phyloP scores from a whole-genome alignment of 1,140 invertebrate species.

The Tachypleus tridentatus region DNA sequence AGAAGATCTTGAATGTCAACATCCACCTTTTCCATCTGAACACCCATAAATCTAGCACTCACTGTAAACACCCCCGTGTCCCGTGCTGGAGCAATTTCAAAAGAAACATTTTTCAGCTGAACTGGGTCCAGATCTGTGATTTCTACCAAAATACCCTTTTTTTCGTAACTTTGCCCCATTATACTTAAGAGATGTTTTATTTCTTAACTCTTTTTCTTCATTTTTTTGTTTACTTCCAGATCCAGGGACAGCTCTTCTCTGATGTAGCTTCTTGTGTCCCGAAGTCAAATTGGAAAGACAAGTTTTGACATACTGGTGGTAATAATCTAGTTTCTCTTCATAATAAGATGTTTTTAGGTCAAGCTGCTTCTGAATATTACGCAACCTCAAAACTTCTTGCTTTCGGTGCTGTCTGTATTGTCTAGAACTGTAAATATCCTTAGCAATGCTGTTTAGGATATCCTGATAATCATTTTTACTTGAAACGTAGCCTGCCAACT shows the following conservation, averaged over 20 bases:
- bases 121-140: conserved; percentile 48
- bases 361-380: conserved; percentile 49
- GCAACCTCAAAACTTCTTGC: conserved; percentile 49
- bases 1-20: conserved; percentile 62
- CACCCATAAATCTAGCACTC: conserved; percentile 65
- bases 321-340: conserved; percentile 62
- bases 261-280: conserved; percentile 41
- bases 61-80: conserved; percentile 55
- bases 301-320: conserved; percentile 60
- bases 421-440: conserved; percentile 52
- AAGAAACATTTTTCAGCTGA: conserved; percentile 59
- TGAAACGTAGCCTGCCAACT: conserved; percentile 52
- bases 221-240: not conserved
- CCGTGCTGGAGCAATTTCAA: conserved; percentile 59
- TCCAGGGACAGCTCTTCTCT: no score
- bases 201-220: conserved; percentile 10
- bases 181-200: conserved; percentile 52
- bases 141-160: conserved; percentile 59
- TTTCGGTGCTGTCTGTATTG: conserved; percentile 41
- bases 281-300: conserved; percentile 60
- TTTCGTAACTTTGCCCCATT: conserved; percentile 54
- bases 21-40: conserved; percentile 60
- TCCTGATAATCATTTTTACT: conserved; percentile 55
- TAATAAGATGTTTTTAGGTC: conserved; percentile 58
- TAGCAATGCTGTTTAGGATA: conserved; percentile 51